Evolutionary conservation across 1,140 invertebrate genomes (phyloP).

Genomic region (Drosophila ogumai): DNA sequence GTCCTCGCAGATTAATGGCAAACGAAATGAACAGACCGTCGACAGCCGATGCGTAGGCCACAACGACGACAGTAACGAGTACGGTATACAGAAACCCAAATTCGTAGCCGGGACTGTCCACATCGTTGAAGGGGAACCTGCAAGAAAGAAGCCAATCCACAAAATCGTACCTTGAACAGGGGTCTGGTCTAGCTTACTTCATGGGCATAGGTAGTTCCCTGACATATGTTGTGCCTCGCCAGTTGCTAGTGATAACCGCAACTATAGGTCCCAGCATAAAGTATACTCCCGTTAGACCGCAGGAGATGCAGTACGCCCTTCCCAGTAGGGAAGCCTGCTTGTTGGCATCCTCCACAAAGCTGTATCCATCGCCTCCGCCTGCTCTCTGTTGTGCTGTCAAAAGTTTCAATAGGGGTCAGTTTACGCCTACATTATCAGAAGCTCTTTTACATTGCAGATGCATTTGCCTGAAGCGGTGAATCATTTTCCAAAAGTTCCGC

Average conservation of each 20-base stretch:
- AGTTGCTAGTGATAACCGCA: slow-evolving; percentile 41
- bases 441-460: slow-evolving; percentile 60
- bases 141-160: neutral
- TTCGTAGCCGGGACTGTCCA: slow-evolving; percentile 65
- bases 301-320: slow-evolving; percentile 62
- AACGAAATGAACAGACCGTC: slow-evolving; percentile 77
- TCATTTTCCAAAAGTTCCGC: slow-evolving; percentile 60
- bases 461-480: slow-evolving; percentile 66
- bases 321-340: slow-evolving; percentile 55
- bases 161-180: neutral
- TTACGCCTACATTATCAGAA: slow-evolving; percentile 2
- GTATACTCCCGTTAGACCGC: slow-evolving; percentile 64
- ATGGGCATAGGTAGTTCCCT: slow-evolving; percentile 76
- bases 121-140: slow-evolving; percentile 72
- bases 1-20: slow-evolving; percentile 73
- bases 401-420: slow-evolving; percentile 16
- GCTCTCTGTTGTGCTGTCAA: slow-evolving; percentile 38
- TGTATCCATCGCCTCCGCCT: neutral
- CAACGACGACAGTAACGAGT: slow-evolving; percentile 63
- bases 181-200: slow-evolving; percentile 50
- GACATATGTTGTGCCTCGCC: slow-evolving; percentile 18
- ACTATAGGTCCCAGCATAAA: slow-evolving; percentile 71
- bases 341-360: slow-evolving; percentile 54
- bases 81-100: slow-evolving; percentile 61
- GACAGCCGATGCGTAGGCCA: slow-evolving; percentile 68